Conservation (phyloP, 2,888 invertebrate species). For the Eupithecia centaureata region DNA sequence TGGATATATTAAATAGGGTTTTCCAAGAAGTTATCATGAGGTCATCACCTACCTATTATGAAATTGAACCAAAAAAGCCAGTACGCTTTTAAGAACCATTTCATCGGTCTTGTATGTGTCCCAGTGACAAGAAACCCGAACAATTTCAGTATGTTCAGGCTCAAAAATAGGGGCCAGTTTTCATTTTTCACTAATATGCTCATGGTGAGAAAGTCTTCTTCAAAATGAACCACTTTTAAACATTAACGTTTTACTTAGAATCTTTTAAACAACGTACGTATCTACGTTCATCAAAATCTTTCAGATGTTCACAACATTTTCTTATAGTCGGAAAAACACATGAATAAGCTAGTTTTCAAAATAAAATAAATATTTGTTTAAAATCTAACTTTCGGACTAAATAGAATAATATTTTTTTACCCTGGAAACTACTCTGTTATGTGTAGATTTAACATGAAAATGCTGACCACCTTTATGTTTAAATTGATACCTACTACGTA, state of each 20-base stretch:
- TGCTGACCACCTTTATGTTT: not conserved
- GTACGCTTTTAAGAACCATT: slow-evolving; percentile 35
- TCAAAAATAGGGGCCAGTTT: slow-evolving; percentile 42
- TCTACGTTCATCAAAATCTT: not conserved
- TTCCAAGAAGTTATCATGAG: not conserved
- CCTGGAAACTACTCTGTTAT: too few species aligned
- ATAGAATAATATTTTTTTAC: too few species aligned
- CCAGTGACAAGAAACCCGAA: slow-evolving; percentile 45
- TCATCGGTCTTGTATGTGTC: not conserved
- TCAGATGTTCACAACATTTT: not conserved
- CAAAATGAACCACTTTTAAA: not conserved
- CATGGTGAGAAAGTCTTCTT: slow-evolving; percentile 31
- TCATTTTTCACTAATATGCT: slow-evolving; percentile 42
- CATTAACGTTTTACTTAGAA: not conserved
- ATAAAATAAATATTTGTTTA: too few species aligned
- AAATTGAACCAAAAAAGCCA: slow-evolving; percentile 45
- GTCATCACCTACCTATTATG: slow-evolving; percentile 12
- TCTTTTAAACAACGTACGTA: not conserved
- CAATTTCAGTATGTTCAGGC: slow-evolving; percentile 44
- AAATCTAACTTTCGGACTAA: too few species aligned
- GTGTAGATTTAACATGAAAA: not conserved
- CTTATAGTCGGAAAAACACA: not conserved
- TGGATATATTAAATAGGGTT: not conserved
- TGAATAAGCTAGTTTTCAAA: too few species aligned
- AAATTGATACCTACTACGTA: not conserved